These are phyloP conservation scores for Argynnis bischoffii DNA, from an alignment of 2,888 invertebrate species.

Conservation along the genomic window DNA sequence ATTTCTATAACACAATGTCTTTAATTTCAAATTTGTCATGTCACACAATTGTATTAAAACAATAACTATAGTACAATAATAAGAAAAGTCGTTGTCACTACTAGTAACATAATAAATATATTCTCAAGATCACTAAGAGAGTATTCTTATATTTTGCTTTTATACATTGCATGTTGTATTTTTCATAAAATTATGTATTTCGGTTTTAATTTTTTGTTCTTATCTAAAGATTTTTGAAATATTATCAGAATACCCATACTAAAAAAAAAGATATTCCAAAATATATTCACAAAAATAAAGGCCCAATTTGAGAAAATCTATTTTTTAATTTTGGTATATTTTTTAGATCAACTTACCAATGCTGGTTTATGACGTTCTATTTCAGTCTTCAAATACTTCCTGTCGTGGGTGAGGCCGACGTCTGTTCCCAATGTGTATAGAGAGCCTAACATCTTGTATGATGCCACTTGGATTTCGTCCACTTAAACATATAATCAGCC, in stretches of 20 bases:
- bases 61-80: not conserved
- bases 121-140: too few species aligned
- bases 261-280: not conserved
- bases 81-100: not conserved
- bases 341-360: conserved; percentile 68
- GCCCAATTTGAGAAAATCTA: too few species aligned
- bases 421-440: conserved; percentile 96
- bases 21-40: too few species aligned
- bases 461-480: conserved; percentile 99
- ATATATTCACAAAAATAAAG: not conserved
- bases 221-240: too few species aligned
- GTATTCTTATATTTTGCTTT: too few species aligned
- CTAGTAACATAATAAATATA: not conserved
- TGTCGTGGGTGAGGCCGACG: conserved; percentile 89
- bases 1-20: not conserved
- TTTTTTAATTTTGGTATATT: too few species aligned
- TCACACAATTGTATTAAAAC: too few species aligned
- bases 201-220: too few species aligned
- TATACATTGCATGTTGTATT: too few species aligned
- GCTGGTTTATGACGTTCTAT: conserved; percentile 97
- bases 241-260: not conserved
- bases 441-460: conserved; percentile 97
- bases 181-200: too few species aligned
- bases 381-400: conserved; percentile 97
- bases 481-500: conserved; percentile 82